phyloP scores from a whole-genome alignment of 1,140 invertebrate species.

The Aphelinus atriplicis region DNA sequence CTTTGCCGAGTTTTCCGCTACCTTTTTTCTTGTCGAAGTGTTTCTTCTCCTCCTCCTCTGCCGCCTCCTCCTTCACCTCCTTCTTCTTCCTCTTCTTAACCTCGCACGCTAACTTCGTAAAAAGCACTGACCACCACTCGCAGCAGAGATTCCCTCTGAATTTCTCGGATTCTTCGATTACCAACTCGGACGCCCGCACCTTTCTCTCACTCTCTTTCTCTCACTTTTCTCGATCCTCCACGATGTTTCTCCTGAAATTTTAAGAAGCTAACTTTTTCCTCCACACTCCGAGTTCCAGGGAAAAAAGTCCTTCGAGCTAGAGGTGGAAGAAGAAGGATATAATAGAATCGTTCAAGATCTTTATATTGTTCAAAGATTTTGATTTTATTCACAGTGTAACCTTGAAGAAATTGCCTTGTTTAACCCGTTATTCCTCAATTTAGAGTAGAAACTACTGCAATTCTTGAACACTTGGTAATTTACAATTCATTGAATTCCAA shows the following conservation, averaged over 20 bases:
- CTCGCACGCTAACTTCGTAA: slow-evolving; percentile 31
- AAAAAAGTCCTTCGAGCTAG: too few relatives aligned
- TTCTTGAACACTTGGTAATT: too few relatives aligned
- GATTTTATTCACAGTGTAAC: too few relatives aligned
- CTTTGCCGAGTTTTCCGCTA: slow-evolving; percentile 4
- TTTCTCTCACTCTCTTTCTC: neutral
- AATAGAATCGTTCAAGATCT: too few relatives aligned
- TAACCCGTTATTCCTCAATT: too few relatives aligned
- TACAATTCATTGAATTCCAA: too few relatives aligned
- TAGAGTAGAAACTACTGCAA: too few relatives aligned
- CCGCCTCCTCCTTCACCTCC: slow-evolving; percentile 1
- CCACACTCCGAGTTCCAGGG: too few relatives aligned
- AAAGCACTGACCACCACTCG: slow-evolving; percentile 36
- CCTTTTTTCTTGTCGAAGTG: slow-evolving; percentile 12
- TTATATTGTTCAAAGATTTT: too few relatives aligned
- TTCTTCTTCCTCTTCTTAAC: slow-evolving; percentile 3
- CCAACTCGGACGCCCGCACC: neutral
- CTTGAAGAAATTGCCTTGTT: too few relatives aligned
- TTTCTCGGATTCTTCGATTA: slow-evolving; percentile 35
- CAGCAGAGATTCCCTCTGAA: slow-evolving; percentile 16
- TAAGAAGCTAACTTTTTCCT: slow-evolving; percentile 26
- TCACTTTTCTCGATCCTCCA: neutral
- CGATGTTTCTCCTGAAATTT: slow-evolving; percentile 32
- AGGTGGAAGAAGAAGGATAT: too few relatives aligned
- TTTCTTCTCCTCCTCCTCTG: neutral